A percentile compares a stretch with the other conserved stretches of the same genome.
These are phyloP conservation scores for Osmoderma eremita DNA, from an alignment of 2,888 invertebrate species.

Conservation along the genomic window DNA sequence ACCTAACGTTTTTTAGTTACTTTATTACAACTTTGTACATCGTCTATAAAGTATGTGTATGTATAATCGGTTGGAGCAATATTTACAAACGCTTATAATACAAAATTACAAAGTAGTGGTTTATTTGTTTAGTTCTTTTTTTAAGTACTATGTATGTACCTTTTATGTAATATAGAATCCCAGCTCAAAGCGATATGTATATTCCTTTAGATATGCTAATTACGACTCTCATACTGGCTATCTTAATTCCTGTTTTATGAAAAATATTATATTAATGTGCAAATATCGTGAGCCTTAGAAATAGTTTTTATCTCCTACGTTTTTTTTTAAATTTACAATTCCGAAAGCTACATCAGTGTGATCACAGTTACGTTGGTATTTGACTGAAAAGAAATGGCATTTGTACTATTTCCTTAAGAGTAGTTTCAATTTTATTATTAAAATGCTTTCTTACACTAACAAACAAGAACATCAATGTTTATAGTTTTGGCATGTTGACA, in stretches of 20 bases:
- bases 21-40: slow-evolving; percentile 60
- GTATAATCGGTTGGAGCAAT: slow-evolving; percentile 36
- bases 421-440: not conserved
- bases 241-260: slow-evolving; percentile 45
- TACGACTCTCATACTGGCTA: slow-evolving; percentile 37
- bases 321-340: slow-evolving; percentile 31
- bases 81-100: slow-evolving; percentile 47
- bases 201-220: slow-evolving; percentile 60
- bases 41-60: slow-evolving; percentile 35
- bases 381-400: slow-evolving; percentile 42
- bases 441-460: too few relatives aligned
- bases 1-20: slow-evolving; percentile 52
- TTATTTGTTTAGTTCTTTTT: slow-evolving; percentile 40
- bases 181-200: slow-evolving; percentile 65
- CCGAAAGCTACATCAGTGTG: slow-evolving; percentile 47
- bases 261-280: slow-evolving; percentile 42
- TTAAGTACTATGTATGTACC: slow-evolving; percentile 31
- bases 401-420: slow-evolving; percentile 26
- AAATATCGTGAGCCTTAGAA: slow-evolving; percentile 32
- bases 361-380: slow-evolving; percentile 61
- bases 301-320: slow-evolving; percentile 18
- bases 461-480: too few relatives aligned
- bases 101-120: slow-evolving; percentile 54
- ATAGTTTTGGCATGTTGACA: too few relatives aligned
- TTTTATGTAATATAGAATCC: slow-evolving; percentile 55